Evolutionary conservation across 2,113 vertebrate species (phyloP).

Genomic region (Motacilla alba): DNA sequence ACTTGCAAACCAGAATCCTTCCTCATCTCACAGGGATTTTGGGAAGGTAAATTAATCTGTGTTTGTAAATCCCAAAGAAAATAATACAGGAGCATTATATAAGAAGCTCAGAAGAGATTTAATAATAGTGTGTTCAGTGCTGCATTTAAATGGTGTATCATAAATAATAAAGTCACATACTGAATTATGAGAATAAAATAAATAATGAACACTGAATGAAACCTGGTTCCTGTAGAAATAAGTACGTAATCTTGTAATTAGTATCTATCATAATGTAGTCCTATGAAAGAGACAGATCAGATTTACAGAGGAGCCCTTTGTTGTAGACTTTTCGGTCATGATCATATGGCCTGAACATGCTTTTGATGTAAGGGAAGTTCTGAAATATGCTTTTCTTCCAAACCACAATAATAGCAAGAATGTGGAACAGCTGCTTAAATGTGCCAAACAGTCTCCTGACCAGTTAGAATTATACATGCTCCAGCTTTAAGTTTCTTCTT

Average conservation of each 20-base stretch:
- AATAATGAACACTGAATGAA: neutral
- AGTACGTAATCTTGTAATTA: neutral
- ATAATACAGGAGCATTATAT: neutral
- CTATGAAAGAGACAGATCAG: neutral
- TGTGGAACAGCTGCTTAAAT: neutral
- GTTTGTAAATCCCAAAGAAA: neutral
- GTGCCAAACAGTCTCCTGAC: neutral
- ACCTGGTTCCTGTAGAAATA: neutral
- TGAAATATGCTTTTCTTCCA: neutral
- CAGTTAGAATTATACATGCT: neutral
- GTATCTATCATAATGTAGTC: neutral
- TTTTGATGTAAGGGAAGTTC: neutral
- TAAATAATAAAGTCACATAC: neutral
- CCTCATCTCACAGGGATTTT: neutral
- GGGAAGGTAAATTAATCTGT: neutral
- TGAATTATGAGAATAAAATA: neutral
- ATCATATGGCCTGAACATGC: neutral
- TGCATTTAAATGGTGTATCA: neutral
- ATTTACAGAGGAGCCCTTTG: neutral
- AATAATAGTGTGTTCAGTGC: neutral
- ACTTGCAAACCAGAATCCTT: neutral
- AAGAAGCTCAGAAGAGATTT: neutral
- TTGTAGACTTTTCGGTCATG: neutral
- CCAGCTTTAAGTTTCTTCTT: neutral
- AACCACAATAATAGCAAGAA: neutral